Evolutionary conservation across 1,140 invertebrate species (phyloP).

Genomic region (Drosophila novamexicana): DNA sequence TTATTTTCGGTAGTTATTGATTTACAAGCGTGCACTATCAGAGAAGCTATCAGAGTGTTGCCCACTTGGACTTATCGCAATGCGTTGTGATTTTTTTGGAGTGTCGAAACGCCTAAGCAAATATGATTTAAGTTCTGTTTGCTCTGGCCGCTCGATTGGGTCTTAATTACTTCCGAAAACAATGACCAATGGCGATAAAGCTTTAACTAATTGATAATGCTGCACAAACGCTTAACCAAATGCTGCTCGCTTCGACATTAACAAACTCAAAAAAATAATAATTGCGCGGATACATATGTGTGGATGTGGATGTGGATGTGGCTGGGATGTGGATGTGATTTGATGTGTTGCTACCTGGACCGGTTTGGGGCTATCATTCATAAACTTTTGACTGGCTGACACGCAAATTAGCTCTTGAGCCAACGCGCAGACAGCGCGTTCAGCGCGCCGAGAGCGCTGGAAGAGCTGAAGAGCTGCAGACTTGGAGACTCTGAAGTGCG

Average conservation of each 20-base stretch:
- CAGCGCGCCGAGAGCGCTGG: constrained; percentile 43
- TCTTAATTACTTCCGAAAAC: constrained; percentile 83
- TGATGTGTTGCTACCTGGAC: constrained; percentile 31
- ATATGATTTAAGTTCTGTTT: constrained; percentile 79
- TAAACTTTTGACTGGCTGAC: constrained; percentile 74
- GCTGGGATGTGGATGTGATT: constrained; percentile 1
- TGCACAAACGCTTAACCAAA: constrained; percentile 40
- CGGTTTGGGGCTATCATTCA: constrained; percentile 77
- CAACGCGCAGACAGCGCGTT: constrained; percentile 66
- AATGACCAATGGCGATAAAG: constrained; percentile 67
- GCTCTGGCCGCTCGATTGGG: constrained; percentile 66
- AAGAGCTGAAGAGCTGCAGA: constrained; percentile 53
- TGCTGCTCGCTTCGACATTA: constrained; percentile 42
- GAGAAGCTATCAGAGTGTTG: constrained; percentile 49
- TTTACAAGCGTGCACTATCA: constrained; percentile 72
- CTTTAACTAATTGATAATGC: constrained; percentile 73
- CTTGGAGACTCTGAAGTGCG: constrained; percentile 40
- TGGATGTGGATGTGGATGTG: neutral
- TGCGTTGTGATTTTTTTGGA: constrained; percentile 76
- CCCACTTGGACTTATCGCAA: constrained; percentile 74
- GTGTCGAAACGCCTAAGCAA: constrained; percentile 81
- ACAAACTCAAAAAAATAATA: constrained; percentile 53
- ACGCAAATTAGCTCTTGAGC: constrained; percentile 81
- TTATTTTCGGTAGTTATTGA: constrained; percentile 76
- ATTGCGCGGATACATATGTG: constrained; percentile 16